Evolutionary conservation across 2,113 vertebrate genomes (phyloP), one percentile per base, ranked within the genome.

Genomic region (Eudyptes chrysolophus): DNA sequence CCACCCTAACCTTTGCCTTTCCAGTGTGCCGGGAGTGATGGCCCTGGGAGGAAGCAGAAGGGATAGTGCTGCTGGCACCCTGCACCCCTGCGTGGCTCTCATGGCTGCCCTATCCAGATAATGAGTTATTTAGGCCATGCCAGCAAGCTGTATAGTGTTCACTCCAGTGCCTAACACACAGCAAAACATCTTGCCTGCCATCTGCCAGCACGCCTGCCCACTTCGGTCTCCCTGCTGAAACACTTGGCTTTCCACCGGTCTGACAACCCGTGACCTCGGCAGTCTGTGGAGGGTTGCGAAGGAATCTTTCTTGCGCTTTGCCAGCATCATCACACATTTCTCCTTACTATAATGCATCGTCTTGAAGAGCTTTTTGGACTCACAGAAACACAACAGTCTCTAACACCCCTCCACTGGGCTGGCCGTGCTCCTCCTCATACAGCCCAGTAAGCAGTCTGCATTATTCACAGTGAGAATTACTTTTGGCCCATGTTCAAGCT

Each of bases 31-130:
- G 6, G 58, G 30, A 84, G 16, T 3, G 3, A 27, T 11, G 34
- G 36, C 27, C 25, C 25, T 8, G 9, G 21, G 32, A 89, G 5
- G 46, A 84, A 55, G 51, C 18, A 62, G 18, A 87, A 81, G 21
- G 7, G 34, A 52, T 0, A 0, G 20, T 60, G 42, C 13, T 38
- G 60, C 42, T 40, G 34, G 15, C 38, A 84, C 25, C 9, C n/a
- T 27, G n/a, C 29, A 42, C 2, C 3, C 16, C 4, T 1, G 11
- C 1, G 6, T 4, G 5, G 48, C 83, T 60, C 5, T 14, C 61
- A 32, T 0, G 0, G 51, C 46, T 88, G 40, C 27, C 19, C 18
- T 9, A 36, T 78, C 32, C 70, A 88, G 36, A 17, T 19, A 52
- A 19, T 16, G 21, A 54, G 42, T 27, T 70, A 38, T 34, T 64